Evolutionary conservation across 2,113 vertebrate genomes (phyloP).

Genomic region (Syngnathoides biaculeatus): DNA sequence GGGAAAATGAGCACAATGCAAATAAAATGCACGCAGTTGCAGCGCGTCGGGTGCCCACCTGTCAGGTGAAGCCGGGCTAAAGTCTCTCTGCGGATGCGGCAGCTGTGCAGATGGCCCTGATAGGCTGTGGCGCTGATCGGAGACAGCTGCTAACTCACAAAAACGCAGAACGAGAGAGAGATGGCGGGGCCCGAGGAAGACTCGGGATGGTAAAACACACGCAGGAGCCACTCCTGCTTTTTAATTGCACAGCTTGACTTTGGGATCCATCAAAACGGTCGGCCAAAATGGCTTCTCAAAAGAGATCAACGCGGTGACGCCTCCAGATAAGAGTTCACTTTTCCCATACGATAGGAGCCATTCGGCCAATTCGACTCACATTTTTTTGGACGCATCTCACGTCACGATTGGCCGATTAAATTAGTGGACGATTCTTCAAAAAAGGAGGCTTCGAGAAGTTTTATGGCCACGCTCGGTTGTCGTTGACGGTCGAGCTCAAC

Average conservation of each 20-base stretch:
- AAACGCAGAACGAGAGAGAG: conserved; percentile 1
- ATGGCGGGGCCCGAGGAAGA: conserved; percentile 3
- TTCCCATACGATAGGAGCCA: too few relatives aligned
- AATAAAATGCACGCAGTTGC: conserved; percentile 4
- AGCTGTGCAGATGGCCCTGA: conserved; percentile 46
- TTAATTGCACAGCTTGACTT: neutral
- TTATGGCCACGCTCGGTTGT: too few relatives aligned
- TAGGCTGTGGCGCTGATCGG: conserved; percentile 15
- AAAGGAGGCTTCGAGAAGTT: too few relatives aligned
- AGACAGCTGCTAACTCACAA: conserved; percentile 34
- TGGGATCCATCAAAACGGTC: too few relatives aligned
- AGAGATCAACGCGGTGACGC: too few relatives aligned
- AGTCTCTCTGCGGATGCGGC: conserved; percentile 39
- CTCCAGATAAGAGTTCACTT: too few relatives aligned
- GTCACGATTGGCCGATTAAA: too few relatives aligned
- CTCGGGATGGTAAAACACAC: conserved; percentile 2
- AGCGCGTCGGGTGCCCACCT: conserved; percentile 29
- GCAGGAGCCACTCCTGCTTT: conserved; percentile 1
- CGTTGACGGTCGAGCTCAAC: too few relatives aligned
- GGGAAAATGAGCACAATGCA: conserved; percentile 2
- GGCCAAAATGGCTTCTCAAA: too few relatives aligned
- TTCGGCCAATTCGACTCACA: too few relatives aligned
- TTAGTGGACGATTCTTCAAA: too few relatives aligned
- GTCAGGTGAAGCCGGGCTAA: conserved; percentile 41
- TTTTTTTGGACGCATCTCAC: too few relatives aligned